Base-by-base conservation (phyloP, 2,888 invertebrate species). In the Dicyrtomina minuta region DNA sequence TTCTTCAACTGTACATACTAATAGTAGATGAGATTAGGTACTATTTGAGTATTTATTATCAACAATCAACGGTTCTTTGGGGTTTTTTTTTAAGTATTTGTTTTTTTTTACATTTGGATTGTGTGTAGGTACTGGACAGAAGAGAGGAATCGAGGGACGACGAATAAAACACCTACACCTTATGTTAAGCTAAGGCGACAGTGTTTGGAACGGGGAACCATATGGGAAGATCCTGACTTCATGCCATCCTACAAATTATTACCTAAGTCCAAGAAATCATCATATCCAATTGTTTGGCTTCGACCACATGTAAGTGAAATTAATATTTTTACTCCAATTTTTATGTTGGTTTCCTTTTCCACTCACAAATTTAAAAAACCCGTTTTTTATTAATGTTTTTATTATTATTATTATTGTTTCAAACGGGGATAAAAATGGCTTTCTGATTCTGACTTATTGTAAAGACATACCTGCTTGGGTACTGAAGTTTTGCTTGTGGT, bases 151-250 rank as follows among this genome's bases (percentile, higher is more conserved):
- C 69, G 62, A 6, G 68, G 73, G 43, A 61, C 68, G n/a, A 69
- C 71, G 17, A 59, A 70, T 22, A 64, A 70, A 53, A 70, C 73
- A 17, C 62, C 82, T 6, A 73, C 75, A 15, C 85, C 83, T 73
- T 86, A 85, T 78, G 83, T 84, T 62, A 85, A 85, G 17, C 82
- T 86, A 55, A 83, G 84, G 66, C 80, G 85, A 72, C 80, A 83
- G 15, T 86, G 86, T 80, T 81, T 87, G 72, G 86, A 87, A 78
- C 79, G 85, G 66, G 86, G 86, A 1, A 80, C 83, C 17, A 81
- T 87, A 22, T 88, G 85, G 81, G 87, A 87, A 80, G 88, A 89
- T 81, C 82, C 84, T 0, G 87, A 87, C 76, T 88, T 88, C 81
- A 85, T 85, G 15, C 84, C 87, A 2, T 81, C 82, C 20, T 83